A percentile compares a stretch with the other conserved stretches of the same genome.
phyloP scores from a whole-genome alignment of 2,888 invertebrate genomes.

The Teleogryllus oceanicus region DNA sequence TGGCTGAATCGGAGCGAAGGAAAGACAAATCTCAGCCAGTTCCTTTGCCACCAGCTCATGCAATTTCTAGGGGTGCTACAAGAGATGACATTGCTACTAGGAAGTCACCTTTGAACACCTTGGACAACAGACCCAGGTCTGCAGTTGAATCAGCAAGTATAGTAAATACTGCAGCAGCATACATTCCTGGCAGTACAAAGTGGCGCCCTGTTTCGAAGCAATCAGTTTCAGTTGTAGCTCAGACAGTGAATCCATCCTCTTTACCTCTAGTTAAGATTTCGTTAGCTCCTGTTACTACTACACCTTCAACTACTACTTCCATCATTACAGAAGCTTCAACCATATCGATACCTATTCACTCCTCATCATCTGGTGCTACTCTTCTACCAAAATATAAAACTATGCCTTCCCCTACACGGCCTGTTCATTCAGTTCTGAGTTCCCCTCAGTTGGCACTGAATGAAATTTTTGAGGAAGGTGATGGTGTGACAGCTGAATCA shows the following conservation, averaged over 20 bases:
- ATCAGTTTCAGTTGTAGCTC: neutral
- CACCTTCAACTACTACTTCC: constrained; percentile 37
- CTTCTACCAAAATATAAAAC: constrained; percentile 54
- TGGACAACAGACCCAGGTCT: constrained; percentile 43
- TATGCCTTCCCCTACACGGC: constrained; percentile 56
- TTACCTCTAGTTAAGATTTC: constrained; percentile 19
- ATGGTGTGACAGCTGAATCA: constrained; percentile 41
- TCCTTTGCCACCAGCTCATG: neutral
- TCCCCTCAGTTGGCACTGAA: constrained; percentile 54
- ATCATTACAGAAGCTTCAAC: constrained; percentile 55
- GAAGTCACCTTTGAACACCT: neutral
- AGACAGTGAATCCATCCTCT: neutral
- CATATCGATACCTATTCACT: constrained; percentile 53
- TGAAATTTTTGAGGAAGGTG: constrained; percentile 64
- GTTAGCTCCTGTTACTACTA: constrained; percentile 20
- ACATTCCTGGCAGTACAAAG: constrained; percentile 31
- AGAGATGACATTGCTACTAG: constrained; percentile 21
- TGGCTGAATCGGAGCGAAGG: constrained; percentile 52
- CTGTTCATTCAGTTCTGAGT: constrained; percentile 49
- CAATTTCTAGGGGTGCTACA: neutral
- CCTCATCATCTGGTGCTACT: constrained; percentile 42
- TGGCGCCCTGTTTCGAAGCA: constrained; percentile 29
- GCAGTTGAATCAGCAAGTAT: constrained; percentile 40
- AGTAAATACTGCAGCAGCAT: constrained; percentile 26
- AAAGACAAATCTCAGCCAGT: constrained; percentile 49